A percentile compares a stretch with the other conserved stretches of the same genome.
Evolutionary conservation across 2,797 vertebrate genomes (phyloP).

Genomic region (Adelosebastes latens): DNA sequence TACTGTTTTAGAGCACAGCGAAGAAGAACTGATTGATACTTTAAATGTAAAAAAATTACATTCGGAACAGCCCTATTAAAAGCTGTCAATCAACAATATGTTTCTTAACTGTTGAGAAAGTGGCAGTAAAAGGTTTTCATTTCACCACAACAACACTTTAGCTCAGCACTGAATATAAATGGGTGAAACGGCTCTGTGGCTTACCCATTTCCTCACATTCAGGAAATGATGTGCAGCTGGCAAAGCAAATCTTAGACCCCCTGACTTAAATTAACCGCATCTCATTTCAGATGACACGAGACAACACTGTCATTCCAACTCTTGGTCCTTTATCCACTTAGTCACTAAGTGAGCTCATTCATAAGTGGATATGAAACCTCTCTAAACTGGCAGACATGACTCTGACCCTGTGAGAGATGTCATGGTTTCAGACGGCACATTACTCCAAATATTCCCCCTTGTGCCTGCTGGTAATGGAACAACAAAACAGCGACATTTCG

Average conservation of each 20-base stretch:
- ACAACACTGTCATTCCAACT: not conserved
- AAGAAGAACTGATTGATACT: not conserved
- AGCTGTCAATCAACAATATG: not conserved
- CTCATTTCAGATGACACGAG: not conserved
- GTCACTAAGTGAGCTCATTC: not conserved
- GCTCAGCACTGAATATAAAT: not conserved
- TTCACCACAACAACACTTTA: not conserved
- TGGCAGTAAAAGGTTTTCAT: not conserved
- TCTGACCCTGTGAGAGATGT: not conserved
- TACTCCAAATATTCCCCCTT: not conserved
- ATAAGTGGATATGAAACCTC: not conserved
- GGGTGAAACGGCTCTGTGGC: not conserved
- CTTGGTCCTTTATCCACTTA: not conserved
- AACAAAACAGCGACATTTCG: not conserved
- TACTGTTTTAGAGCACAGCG: too few species aligned
- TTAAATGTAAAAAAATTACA: too few species aligned
- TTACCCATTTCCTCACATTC: not conserved
- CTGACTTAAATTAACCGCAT: not conserved
- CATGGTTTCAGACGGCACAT: not conserved
- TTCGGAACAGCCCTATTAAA: too few species aligned
- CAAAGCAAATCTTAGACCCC: not conserved
- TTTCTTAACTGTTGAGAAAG: not conserved
- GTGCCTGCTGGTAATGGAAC: not conserved
- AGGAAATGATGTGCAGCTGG: conserved; percentile 12
- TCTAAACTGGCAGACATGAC: not conserved